Percentiles rank a stretch among this genome's conserved stretches.
These are phyloP conservation scores for Nasonia giraulti DNA, from an alignment of 1,140 invertebrate genomes.

Conservation along the genomic window DNA sequence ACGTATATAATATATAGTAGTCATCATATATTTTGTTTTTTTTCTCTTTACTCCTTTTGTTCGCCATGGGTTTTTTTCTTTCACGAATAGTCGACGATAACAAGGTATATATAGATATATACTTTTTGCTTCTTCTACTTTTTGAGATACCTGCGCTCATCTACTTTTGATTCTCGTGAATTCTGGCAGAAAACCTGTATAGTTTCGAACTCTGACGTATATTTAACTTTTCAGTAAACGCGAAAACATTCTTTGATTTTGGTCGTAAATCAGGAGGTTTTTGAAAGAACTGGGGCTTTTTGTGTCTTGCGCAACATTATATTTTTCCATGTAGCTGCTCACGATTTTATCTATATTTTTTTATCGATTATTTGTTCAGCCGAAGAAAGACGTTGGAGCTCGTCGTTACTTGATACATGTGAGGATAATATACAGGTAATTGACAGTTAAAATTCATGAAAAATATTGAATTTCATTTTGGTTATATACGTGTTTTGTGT, in stretches of 20 bases:
- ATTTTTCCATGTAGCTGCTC: background rate
- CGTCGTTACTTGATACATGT: slow-evolving; percentile 24
- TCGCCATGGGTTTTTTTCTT: slow-evolving; percentile 2
- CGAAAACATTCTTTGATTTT: background rate
- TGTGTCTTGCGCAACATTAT: background rate
- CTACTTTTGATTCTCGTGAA: background rate
- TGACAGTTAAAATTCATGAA: slow-evolving; percentile 44
- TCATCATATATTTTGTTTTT: background rate
- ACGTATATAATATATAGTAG: background rate
- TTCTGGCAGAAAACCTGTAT: background rate
- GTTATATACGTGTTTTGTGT: slow-evolving; percentile 7
- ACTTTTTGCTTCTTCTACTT: slow-evolving; percentile 1
- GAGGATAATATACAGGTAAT: slow-evolving; percentile 23
- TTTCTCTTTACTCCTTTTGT: background rate
- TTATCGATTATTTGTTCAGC: background rate
- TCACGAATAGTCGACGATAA: slow-evolving; percentile 16
- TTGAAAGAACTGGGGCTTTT: background rate
- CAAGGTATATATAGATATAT: slow-evolving; percentile 22
- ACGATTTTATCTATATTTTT: background rate
- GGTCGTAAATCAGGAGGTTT: background rate
- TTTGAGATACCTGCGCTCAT: slow-evolving; percentile 44
- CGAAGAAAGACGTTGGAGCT: background rate
- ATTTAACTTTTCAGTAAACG: too few species aligned
- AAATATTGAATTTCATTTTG: slow-evolving; percentile 23
- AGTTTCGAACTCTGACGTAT: too few species aligned